Conservation (phyloP, 2,113 vertebrate genomes). For the Hippopotamus amphibius region DNA sequence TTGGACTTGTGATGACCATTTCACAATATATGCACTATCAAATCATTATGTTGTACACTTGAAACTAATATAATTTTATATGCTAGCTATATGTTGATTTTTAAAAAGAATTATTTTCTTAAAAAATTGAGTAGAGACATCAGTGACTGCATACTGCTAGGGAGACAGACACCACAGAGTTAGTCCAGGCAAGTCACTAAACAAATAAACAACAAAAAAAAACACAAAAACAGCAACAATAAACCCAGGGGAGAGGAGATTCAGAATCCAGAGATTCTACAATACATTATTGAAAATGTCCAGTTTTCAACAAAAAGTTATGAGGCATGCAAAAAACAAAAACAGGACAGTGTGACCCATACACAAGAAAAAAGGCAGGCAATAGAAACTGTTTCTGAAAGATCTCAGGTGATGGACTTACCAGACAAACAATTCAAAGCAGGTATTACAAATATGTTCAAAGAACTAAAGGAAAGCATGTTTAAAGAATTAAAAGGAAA, state of each 20-base stretch:
- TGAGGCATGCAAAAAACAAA: not conserved
- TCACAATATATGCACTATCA: not conserved
- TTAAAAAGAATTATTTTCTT: not conserved
- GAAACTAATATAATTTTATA: not conserved
- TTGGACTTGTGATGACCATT: not conserved
- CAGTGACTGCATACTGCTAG: not conserved
- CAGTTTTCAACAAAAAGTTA: slow-evolving; percentile 19
- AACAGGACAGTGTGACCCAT: not conserved
- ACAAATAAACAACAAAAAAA: not conserved
- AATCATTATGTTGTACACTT: not conserved
- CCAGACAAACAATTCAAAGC: slow-evolving; percentile 34
- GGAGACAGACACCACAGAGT: not conserved
- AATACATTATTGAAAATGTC: slow-evolving; percentile 6
- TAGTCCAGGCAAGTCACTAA: not conserved
- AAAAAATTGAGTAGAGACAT: not conserved
- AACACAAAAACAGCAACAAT: not conserved
- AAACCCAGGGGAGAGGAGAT: not conserved
- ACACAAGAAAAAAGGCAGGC: not conserved
- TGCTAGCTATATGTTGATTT: not conserved
- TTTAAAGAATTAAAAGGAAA: slow-evolving; percentile 43
- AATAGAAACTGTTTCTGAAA: slow-evolving; percentile 9
- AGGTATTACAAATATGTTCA: not conserved
- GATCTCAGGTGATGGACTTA: not conserved
- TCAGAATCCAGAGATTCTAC: not conserved
- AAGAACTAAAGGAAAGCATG: not conserved